Conservation (phyloP, 2,888 invertebrate species). For the Caenorhabditis macrosperma region DNA sequence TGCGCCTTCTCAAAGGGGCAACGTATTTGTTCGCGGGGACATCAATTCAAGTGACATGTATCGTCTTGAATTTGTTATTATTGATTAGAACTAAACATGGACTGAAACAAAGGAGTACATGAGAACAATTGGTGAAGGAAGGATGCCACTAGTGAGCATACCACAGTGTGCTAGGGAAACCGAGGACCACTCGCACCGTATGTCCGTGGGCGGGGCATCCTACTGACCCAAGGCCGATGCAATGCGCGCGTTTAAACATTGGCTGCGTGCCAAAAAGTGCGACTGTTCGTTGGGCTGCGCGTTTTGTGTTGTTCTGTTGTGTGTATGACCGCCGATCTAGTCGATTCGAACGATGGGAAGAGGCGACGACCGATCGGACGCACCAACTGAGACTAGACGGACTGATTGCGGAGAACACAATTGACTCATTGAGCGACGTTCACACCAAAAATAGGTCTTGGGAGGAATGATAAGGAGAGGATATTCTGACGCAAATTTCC, state of each 20-base stretch:
- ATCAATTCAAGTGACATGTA: no score
- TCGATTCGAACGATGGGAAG: conserved; percentile 7
- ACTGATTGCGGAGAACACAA: conserved; percentile 17
- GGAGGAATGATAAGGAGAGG: neutral
- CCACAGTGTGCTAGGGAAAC: neutral
- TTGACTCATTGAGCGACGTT: neutral
- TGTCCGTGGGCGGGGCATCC: conserved; percentile 13
- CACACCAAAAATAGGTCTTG: neutral
- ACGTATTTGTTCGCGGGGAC: no score
- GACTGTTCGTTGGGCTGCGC: conserved; percentile 39
- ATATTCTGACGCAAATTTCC: neutral
- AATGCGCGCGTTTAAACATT: conserved; percentile 42
- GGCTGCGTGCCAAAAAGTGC: conserved; percentile 56
- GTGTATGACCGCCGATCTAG: conserved; percentile 7
- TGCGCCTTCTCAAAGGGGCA: no score
- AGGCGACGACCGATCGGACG: neutral
- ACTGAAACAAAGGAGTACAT: neutral
- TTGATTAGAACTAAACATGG: no score
- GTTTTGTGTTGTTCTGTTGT: conserved; percentile 37
- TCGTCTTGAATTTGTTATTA: no score
- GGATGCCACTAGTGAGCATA: neutral
- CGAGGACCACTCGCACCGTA: neutral
- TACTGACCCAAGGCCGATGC: conserved; percentile 43
- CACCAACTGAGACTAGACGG: conserved; percentile 8
- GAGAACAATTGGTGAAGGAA: neutral